Evolutionary conservation across 2,113 vertebrate species (phyloP).

Genomic region (Euleptes europaea): DNA sequence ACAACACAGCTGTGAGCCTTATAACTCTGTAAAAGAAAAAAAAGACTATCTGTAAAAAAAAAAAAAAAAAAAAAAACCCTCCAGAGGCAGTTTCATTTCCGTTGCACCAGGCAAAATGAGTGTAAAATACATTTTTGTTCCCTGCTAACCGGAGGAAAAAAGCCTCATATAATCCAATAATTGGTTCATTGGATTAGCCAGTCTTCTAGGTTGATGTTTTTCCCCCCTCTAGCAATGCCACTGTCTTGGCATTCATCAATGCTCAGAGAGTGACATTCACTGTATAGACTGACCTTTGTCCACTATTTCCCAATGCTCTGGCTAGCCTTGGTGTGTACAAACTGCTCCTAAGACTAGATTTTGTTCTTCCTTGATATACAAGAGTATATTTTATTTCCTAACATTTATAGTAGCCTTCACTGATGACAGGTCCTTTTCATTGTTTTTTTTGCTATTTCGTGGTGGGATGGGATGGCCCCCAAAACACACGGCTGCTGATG

Average conservation of each 20-base stretch:
- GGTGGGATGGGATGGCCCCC: background rate
- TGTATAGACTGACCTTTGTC: background rate
- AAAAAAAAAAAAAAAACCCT: background rate
- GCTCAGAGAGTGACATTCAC: background rate
- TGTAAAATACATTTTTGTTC: background rate
- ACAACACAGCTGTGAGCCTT: conserved; percentile 12
- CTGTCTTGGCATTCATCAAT: background rate
- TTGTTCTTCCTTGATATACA: background rate
- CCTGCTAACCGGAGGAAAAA: background rate
- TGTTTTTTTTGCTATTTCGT: background rate
- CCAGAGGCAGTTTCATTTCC: background rate
- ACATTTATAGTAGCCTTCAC: background rate
- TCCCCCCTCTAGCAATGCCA: background rate
- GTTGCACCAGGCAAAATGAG: conserved; percentile 1
- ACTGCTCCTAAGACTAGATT: background rate
- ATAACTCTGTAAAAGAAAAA: background rate
- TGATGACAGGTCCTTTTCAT: background rate
- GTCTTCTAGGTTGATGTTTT: background rate
- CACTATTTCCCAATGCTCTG: fast-evolving
- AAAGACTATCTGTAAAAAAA: background rate
- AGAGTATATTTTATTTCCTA: conserved; percentile 8
- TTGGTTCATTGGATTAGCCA: background rate
- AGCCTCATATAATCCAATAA: fast-evolving
- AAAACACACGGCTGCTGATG: background rate
- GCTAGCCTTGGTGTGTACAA: background rate